These are phyloP conservation scores for Lordiphosa stackelbergi DNA, from an alignment of 1,140 invertebrate genomes.

Conservation along the genomic window DNA sequence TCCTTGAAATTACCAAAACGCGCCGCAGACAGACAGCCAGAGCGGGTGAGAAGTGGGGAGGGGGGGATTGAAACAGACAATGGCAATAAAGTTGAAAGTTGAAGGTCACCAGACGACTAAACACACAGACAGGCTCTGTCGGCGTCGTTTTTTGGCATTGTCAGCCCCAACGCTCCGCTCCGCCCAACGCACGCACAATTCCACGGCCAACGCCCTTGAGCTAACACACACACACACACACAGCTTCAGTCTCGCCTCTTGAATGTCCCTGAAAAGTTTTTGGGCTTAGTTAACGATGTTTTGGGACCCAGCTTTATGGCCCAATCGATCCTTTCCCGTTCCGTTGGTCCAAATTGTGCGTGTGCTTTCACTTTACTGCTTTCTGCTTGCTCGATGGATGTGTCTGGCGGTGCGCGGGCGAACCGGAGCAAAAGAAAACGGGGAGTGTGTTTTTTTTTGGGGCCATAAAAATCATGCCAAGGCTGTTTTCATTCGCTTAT, in stretches of 20 bases:
- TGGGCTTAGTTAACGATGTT: no score
- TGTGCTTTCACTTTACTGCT: slow-evolving; percentile 52
- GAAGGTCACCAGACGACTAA: slow-evolving; percentile 69
- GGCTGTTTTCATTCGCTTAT: slow-evolving; percentile 38
- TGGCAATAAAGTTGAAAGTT: slow-evolving; percentile 75
- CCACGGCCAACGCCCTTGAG: slow-evolving; percentile 45
- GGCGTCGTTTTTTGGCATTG: slow-evolving; percentile 66
- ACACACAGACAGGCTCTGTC: slow-evolving; percentile 20
- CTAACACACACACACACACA: slow-evolving; percentile 2
- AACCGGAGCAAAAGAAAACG: slow-evolving; percentile 32
- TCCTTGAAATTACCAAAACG: slow-evolving; percentile 62
- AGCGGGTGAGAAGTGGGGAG: slow-evolving; percentile 13
- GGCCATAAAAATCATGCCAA: slow-evolving; percentile 62
- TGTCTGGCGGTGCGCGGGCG: slow-evolving; percentile 69
- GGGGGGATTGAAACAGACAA: slow-evolving; percentile 49
- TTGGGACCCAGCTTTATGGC: not conserved
- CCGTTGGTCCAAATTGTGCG: slow-evolving; percentile 35
- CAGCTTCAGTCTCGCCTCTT: slow-evolving; percentile 23
- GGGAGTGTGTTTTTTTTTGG: slow-evolving; percentile 18
- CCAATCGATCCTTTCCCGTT: slow-evolving; percentile 1
- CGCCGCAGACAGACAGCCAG: slow-evolving; percentile 39
- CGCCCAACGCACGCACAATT: slow-evolving; percentile 12
- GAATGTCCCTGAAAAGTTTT: slow-evolving; percentile 1
- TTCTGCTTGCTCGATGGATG: slow-evolving; percentile 30
- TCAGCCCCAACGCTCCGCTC: slow-evolving; percentile 2